Evolutionary conservation across 2,113 vertebrate species (phyloP).

Genomic region (Tympanuchus pallidicinctus): DNA sequence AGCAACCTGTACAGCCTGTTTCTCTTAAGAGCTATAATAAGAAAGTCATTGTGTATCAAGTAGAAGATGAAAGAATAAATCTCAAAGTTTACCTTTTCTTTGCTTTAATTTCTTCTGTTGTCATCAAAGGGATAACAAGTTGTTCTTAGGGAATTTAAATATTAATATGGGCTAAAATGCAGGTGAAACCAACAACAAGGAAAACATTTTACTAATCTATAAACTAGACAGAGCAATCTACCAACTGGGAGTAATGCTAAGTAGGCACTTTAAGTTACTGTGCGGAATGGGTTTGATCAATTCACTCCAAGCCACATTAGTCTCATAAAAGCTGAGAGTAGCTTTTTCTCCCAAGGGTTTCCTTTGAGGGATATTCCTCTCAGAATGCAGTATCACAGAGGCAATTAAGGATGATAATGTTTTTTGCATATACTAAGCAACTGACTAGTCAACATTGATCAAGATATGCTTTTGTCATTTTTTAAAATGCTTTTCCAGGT

Average conservation of each 20-base stretch:
- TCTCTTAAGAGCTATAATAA: background rate
- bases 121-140: background rate
- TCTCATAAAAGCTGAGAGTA: constrained; percentile 37
- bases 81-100: background rate
- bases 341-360: constrained; percentile 41
- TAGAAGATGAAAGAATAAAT: background rate
- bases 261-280: constrained; percentile 23
- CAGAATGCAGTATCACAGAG: constrained; percentile 17
- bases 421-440: constrained; percentile 37
- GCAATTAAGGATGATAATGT: constrained; percentile 22
- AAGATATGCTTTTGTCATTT: background rate
- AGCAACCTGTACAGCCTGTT: background rate
- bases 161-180: constrained; percentile 9
- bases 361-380: constrained; percentile 18
- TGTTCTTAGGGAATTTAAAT: constrained; percentile 36
- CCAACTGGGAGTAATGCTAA: constrained; percentile 26
- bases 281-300: constrained; percentile 27
- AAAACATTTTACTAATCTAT: constrained; percentile 25
- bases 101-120: background rate
- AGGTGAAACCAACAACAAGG: background rate
- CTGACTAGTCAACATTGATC: constrained; percentile 20
- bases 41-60: background rate
- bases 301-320: constrained; percentile 48
- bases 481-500: background rate
- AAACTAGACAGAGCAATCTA: constrained; percentile 4